phyloP scores from a whole-genome alignment of 2,113 vertebrate species.

The Phycodurus eques region DNA sequence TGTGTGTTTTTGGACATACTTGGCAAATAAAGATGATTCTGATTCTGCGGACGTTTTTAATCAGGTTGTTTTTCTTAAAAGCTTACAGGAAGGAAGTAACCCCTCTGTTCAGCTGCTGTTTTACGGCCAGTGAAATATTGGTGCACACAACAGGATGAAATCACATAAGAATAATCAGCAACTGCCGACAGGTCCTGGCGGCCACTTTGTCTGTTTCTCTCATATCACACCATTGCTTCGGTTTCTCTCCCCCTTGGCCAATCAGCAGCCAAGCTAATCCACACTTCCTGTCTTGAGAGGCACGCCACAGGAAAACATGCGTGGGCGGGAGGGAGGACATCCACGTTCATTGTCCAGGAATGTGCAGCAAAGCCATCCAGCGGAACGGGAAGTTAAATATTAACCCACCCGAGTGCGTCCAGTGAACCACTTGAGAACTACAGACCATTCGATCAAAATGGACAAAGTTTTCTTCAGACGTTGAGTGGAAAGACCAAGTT shows the following conservation, averaged over 20 bases:
- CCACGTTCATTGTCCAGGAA: conserved; percentile 60
- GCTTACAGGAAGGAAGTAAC: not conserved
- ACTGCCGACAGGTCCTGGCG: not conserved
- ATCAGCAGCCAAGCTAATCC: conserved; percentile 38
- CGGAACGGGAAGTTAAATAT: conserved; percentile 40
- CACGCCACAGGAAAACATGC: conserved; percentile 47
- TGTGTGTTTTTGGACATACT: no score
- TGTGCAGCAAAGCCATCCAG: conserved; percentile 35
- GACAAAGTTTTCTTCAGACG: not conserved
- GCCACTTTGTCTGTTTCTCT: conserved; percentile 23
- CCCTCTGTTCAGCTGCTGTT: not conserved
- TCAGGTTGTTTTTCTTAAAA: not conserved
- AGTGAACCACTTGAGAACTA: not conserved
- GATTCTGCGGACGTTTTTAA: not conserved
- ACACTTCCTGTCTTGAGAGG: conserved; percentile 64
- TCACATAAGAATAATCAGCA: not conserved
- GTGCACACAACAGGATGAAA: not conserved
- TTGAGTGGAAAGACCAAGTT: not conserved
- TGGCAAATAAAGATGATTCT: no score
- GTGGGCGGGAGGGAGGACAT: conserved; percentile 47
- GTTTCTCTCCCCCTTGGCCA: conserved; percentile 27
- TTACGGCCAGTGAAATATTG: not conserved
- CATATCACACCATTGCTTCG: conserved; percentile 39
- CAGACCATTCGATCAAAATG: not conserved
- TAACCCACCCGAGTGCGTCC: conserved; percentile 26